Base-by-base conservation (phyloP, 1,140 invertebrate species). In the Glomeris maerens region DNA sequence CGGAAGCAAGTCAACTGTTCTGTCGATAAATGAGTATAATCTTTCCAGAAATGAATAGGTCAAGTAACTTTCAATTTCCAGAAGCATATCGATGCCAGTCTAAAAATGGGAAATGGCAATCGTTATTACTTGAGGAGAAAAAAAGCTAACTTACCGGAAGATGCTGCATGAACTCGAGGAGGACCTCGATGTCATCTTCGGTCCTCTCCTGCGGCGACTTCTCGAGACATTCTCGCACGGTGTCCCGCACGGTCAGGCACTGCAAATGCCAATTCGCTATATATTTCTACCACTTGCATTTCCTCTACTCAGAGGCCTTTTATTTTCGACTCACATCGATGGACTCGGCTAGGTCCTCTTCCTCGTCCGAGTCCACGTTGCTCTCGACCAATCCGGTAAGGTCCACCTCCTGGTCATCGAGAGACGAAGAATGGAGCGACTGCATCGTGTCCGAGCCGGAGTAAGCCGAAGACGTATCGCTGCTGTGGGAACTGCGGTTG, bases 91-190 rank as follows among this genome's bases (percentile, higher is more conserved):
- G n/a, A n/a, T n/a, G n/a, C n/a, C n/a, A n/a, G n/a, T n/a, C n/a
- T n/a, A n/a, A n/a, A n/a, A n/a, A n/a, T n/a, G n/a, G n/a, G n/a
- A n/a, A n/a, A n/a, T n/a, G n/a, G n/a, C n/a, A n/a, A n/a, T n/a
- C n/a, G n/a, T n/a, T n/a, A n/a, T n/a, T n/a, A n/a, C n/a, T n/a
- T n/a, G n/a, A n/a, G n/a, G n/a, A n/a, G 17, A 17, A 27, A 38
- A 1, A 25, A 28, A 31, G 38, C 17, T 36, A 10, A 36, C 53
- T 52, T 54, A 61, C 60, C 1, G 69, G 88, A 17, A 98, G 76
- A 64, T 96, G 90, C 66, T 97, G 91, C 10, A 94, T 97, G 62
- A 98, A 97, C 65, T 98, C 94, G 31, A 98, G 70, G 0, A 98
- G 75, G 44, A 84, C 83, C 69, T 95, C 87, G 60, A 98, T 87